phyloP scores from a whole-genome alignment of 2,888 invertebrate genomes.

The Geotrupes spiniger region DNA sequence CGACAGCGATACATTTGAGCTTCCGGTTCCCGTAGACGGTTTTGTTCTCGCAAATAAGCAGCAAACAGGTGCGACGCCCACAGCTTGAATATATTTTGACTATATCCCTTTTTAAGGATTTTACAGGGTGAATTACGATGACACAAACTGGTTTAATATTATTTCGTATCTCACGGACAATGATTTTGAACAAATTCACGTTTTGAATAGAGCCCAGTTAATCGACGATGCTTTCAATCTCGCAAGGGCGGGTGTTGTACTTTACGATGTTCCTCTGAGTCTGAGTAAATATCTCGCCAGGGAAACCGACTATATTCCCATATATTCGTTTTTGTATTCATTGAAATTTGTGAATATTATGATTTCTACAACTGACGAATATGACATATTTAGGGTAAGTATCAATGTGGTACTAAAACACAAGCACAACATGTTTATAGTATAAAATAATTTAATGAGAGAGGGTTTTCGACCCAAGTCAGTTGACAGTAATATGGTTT shows the following conservation, averaged over 20 bases:
- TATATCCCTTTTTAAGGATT: too few species aligned
- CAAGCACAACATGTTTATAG: too few species aligned
- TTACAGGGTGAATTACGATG: slow-evolving; percentile 48
- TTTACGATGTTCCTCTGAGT: slow-evolving; percentile 55
- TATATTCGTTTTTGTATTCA: slow-evolving; percentile 20
- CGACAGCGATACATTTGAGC: slow-evolving; percentile 6
- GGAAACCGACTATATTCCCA: slow-evolving; percentile 50
- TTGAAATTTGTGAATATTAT: slow-evolving; percentile 7
- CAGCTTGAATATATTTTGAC: too few species aligned
- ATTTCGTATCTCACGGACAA: slow-evolving; percentile 41
- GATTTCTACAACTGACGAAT: neutral
- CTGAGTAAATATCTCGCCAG: slow-evolving; percentile 58
- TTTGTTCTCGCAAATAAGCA: slow-evolving; percentile 60
- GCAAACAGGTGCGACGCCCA: slow-evolving; percentile 56
- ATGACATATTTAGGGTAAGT: neutral
- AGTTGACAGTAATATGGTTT: too few species aligned
- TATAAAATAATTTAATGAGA: too few species aligned
- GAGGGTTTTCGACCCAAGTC: too few species aligned
- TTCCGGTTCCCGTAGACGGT: slow-evolving; percentile 36
- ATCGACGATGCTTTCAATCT: slow-evolving; percentile 42
- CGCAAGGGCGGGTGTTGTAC: slow-evolving; percentile 55
- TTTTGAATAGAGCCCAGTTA: slow-evolving; percentile 56
- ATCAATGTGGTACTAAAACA: too few species aligned
- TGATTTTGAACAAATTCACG: slow-evolving; percentile 53
- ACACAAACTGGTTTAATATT: slow-evolving; percentile 49